Conservation (phyloP, 2,113 vertebrate genomes). For the Progne subis region DNA sequence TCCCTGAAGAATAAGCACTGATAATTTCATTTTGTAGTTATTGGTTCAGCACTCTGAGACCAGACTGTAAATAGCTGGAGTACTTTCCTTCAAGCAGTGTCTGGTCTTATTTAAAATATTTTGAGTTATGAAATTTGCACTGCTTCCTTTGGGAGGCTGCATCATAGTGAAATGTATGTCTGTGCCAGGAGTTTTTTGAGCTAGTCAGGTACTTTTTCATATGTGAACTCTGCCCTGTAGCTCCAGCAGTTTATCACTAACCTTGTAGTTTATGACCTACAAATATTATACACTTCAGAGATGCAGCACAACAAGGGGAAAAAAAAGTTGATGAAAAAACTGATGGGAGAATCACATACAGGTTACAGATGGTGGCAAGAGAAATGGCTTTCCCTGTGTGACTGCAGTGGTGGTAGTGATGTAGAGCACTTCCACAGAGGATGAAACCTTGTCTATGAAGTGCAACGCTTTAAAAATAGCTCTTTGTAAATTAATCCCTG, state of each 20-base stretch:
- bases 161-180: not conserved
- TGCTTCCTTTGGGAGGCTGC: not conserved
- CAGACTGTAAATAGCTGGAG: not conserved
- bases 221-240: not conserved
- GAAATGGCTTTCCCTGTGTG: not conserved
- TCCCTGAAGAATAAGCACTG: not conserved
- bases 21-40: not conserved
- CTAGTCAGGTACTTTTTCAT: not conserved
- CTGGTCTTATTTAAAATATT: not conserved
- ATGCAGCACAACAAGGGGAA: not conserved
- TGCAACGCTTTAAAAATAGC: constrained; percentile 25
- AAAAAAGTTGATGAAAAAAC: not conserved
- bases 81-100: not conserved
- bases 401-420: not conserved
- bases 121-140: not conserved
- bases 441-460: not conserved
- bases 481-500: constrained; percentile 22
- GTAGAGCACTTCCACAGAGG: not conserved
- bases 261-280: not conserved
- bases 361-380: not conserved
- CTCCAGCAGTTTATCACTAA: not conserved
- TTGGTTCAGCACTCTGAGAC: not conserved
- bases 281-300: not conserved
- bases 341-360: not conserved
- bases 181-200: not conserved